Evolutionary conservation across 2,888 invertebrate genomes (phyloP).

Genomic region (Acrobasis consociella): DNA sequence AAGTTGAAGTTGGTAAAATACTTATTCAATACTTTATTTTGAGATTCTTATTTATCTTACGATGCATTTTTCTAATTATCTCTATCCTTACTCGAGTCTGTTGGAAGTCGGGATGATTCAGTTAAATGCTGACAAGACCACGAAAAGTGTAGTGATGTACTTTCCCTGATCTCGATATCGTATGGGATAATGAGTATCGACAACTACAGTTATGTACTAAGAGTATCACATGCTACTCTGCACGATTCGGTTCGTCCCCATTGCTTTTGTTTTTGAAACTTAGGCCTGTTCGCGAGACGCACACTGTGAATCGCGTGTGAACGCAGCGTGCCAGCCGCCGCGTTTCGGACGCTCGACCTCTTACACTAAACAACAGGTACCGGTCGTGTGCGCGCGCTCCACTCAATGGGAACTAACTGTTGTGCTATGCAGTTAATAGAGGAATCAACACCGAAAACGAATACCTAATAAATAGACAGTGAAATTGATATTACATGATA

Average conservation of each 20-base stretch:
- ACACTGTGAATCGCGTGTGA: slow-evolving; percentile 30
- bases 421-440: slow-evolving; percentile 60
- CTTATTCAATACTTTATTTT: slow-evolving; percentile 78
- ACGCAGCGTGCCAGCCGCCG: slow-evolving; percentile 14
- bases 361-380: slow-evolving; percentile 24
- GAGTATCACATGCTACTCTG: slow-evolving; percentile 79
- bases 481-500: slow-evolving; percentile 80
- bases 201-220: slow-evolving; percentile 65
- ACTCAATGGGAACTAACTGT: slow-evolving; percentile 69
- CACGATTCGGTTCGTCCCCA: slow-evolving; percentile 64
- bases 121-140: slow-evolving; percentile 40
- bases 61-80: slow-evolving; percentile 76
- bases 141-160: slow-evolving; percentile 38
- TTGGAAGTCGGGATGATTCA: slow-evolving; percentile 65
- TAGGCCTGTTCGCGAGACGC: slow-evolving; percentile 35
- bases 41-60: slow-evolving; percentile 76
- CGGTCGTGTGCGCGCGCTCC: slow-evolving; percentile 27
- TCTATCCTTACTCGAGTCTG: slow-evolving; percentile 68
- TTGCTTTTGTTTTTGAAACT: slow-evolving; percentile 51
- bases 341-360: slow-evolving; percentile 17
- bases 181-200: slow-evolving; percentile 54
- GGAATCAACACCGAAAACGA: slow-evolving; percentile 82
- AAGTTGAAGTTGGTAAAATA: slow-evolving; percentile 78
- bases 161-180: slow-evolving; percentile 42
- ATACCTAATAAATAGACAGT: slow-evolving; percentile 80